These are phyloP conservation scores for Epicauta chinensis DNA, from an alignment of 1,140 invertebrate genomes.

Conservation along the genomic window DNA sequence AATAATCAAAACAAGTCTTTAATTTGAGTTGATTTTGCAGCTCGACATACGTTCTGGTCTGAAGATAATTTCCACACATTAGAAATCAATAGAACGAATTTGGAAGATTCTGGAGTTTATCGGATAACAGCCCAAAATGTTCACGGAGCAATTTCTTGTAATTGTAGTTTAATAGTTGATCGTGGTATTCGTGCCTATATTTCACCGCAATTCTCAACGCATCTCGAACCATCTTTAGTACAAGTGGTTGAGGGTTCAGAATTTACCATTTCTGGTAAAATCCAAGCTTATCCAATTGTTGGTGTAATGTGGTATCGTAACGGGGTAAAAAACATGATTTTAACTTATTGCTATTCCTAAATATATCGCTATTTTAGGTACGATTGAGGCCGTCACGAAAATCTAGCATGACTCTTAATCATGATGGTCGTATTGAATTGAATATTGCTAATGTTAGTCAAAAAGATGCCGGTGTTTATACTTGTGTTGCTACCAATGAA, in stretches of 20 bases:
- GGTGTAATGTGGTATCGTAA: constrained; percentile 72
- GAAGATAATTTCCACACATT: constrained; percentile 75
- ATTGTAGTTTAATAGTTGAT: constrained; percentile 74
- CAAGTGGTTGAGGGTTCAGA: constrained; percentile 56
- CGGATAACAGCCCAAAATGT: constrained; percentile 71
- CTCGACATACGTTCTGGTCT: constrained; percentile 52
- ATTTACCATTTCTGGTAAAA: constrained; percentile 60
- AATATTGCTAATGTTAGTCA: constrained; percentile 57
- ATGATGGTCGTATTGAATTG: constrained; percentile 73
- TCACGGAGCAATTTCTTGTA: constrained; percentile 77
- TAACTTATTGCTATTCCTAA: constrained; percentile 1
- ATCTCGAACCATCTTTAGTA: constrained; percentile 55
- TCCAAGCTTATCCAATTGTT: constrained; percentile 76
- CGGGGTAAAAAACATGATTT: too few relatives aligned
- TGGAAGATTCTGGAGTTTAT: constrained; percentile 80
- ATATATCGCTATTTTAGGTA: constrained; percentile 29
- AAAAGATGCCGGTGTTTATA: constrained; percentile 80
- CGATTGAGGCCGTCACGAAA: constrained; percentile 68
- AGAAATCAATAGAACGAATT: constrained; percentile 68
- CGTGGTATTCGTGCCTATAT: constrained; percentile 76
- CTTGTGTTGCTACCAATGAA: constrained; percentile 78
- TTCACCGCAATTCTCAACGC: constrained; percentile 66
- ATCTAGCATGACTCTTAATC: constrained; percentile 65
- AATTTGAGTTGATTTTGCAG: constrained; percentile 36
- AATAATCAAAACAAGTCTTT: neutral